Percentiles rank a stretch among this genome's conserved stretches.
phyloP scores from a whole-genome alignment of 2,888 invertebrate genomes.

The Odontothrips loti region DNA sequence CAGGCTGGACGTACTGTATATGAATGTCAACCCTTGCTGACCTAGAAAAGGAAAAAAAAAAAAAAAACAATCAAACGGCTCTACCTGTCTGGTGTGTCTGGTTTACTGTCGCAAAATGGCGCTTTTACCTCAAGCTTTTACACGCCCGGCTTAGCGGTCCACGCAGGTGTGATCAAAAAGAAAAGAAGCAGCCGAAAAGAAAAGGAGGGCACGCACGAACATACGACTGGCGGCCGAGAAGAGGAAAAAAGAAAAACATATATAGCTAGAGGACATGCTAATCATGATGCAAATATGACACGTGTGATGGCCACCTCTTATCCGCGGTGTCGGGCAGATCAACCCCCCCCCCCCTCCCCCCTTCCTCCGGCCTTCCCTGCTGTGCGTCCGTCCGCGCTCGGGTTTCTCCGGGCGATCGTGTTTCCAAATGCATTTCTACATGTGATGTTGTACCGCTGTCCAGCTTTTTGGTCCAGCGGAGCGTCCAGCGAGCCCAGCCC shows the following conservation, averaged over 20 bases:
- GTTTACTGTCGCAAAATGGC: too few species aligned
- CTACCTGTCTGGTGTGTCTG: too few species aligned
- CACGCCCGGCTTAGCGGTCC: neutral
- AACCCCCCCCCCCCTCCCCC: neutral
- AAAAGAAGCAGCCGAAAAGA: neutral
- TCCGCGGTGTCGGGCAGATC: neutral
- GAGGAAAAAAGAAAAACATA: neutral
- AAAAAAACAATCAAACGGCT: too few species aligned
- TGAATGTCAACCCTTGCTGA: too few species aligned
- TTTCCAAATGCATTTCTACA: neutral
- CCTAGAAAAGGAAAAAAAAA: too few species aligned
- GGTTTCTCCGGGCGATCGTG: neutral
- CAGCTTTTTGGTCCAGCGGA: neutral
- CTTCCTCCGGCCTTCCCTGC: neutral
- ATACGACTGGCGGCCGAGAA: neutral
- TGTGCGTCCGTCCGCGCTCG: neutral
- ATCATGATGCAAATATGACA: slow-evolving; percentile 17
- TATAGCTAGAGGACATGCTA: slow-evolving; percentile 9
- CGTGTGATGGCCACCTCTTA: neutral
- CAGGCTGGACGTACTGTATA: too few species aligned
- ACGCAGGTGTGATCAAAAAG: neutral
- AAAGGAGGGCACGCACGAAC: neutral
- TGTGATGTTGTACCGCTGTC: too few species aligned
- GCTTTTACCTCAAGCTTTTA: too few species aligned
- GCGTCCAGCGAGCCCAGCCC: neutral